Evolutionary conservation across 2,888 invertebrate genomes (phyloP).

Genomic region (Molanna angustata): DNA sequence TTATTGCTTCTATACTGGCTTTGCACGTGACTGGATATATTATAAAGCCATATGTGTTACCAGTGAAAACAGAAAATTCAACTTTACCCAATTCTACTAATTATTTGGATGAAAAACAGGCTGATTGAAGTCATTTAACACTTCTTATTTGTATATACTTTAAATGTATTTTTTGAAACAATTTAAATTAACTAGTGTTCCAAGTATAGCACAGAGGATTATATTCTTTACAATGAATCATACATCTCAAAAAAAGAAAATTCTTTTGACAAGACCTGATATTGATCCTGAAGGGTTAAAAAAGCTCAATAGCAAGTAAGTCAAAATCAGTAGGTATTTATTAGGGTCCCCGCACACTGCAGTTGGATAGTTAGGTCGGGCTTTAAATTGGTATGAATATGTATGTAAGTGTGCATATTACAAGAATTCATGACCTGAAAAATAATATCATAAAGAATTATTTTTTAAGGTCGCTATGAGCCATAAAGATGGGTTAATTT

Average conservation of each 20-base stretch:
- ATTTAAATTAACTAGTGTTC: neutral
- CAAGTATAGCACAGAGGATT: neutral
- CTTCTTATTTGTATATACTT: neutral
- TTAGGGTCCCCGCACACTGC: too few species aligned
- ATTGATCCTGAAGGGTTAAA: conserved; percentile 57
- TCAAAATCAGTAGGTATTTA: conserved; percentile 18
- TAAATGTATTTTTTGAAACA: neutral
- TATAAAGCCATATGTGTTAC: conserved; percentile 24
- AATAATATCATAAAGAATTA: too few species aligned
- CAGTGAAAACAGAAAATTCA: conserved; percentile 4
- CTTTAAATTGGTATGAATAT: too few species aligned
- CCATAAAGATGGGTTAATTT: too few species aligned
- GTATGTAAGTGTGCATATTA: too few species aligned
- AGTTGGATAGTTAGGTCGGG: too few species aligned
- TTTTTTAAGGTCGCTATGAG: too few species aligned
- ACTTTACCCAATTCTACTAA: neutral
- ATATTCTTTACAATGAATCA: neutral
- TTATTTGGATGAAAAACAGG: conserved; percentile 7
- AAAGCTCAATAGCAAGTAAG: conserved; percentile 57
- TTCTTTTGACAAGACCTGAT: conserved; percentile 61
- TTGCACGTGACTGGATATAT: conserved; percentile 17
- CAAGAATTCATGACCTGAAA: too few species aligned
- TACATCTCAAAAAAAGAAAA: conserved; percentile 43
- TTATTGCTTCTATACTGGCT: conserved; percentile 14
- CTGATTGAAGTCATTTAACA: neutral